A percentile compares a stretch with the other conserved stretches of the same genome.
These are phyloP conservation scores for Gonocerus acuteangulatus DNA, from an alignment of 2,888 invertebrate species.

Conservation along the genomic window DNA sequence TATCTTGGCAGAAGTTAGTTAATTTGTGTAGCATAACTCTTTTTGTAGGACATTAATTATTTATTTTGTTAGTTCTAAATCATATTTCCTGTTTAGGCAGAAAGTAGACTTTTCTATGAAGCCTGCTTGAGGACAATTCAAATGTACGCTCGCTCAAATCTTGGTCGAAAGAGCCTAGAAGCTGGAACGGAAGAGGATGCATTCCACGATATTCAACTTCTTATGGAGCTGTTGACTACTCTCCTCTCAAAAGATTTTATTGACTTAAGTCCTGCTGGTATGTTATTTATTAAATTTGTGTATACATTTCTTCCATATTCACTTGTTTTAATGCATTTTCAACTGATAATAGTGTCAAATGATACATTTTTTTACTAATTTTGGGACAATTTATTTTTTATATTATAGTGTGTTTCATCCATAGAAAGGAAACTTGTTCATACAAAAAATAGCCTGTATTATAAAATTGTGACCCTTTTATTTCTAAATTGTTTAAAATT, in stretches of 20 bases:
- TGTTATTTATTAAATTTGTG: neutral
- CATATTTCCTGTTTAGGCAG: conserved; percentile 43
- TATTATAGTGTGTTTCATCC: no score
- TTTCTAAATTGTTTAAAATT: no score
- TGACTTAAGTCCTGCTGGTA: conserved; percentile 35
- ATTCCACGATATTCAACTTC: conserved; percentile 65
- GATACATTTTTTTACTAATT: neutral
- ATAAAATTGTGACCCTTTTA: no score
- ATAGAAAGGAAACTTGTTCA: no score
- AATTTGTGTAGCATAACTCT: neutral
- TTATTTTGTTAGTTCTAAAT: neutral
- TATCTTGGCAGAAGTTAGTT: no score
- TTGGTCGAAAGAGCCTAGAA: conserved; percentile 54
- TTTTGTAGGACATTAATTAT: neutral
- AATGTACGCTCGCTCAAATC: conserved; percentile 59
- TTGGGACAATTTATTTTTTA: no score
- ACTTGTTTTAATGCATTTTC: neutral
- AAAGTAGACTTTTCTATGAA: conserved; percentile 59
- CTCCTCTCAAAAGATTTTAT: conserved; percentile 49
- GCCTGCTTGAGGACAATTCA: conserved; percentile 61
- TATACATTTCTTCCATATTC: neutral
- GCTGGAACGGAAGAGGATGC: conserved; percentile 64
- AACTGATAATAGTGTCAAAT: neutral
- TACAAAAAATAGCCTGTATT: no score
- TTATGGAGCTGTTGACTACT: conserved; percentile 67